Base-by-base conservation (phyloP, 2,888 invertebrate genomes). In the Dimorphilus gyrociliatus region DNA sequence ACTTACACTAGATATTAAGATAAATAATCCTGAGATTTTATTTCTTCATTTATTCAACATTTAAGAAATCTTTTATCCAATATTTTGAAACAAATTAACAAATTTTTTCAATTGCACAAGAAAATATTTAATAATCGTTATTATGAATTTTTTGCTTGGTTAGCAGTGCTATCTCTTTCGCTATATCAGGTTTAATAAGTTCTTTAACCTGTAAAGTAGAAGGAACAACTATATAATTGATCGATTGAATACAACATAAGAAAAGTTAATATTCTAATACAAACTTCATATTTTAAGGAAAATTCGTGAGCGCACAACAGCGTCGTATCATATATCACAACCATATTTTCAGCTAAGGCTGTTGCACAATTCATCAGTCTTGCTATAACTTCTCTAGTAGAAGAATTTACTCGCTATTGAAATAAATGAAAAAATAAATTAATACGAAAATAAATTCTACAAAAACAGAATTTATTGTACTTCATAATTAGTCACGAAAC, bases 271-370 rank as follows among this genome's bases (percentile, higher is more conserved):
- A 17, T 32, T 31, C 13, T 14, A 16, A 32, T 16, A 31, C 32
- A 29, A 31, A 80, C 76, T 36, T 67, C 57, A 55, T 84, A 86
- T 55, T 80, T 79, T 23, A 73, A 60, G 4, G 90, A 88, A 52
- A 81, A 81, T 45, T 88, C 84, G 59, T 75, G 92, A 0, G 88
- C 84, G 55, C 80, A 81, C 44, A 78, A 71, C 27, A 92, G 80
- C 50, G 82, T 85, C 0, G 86, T 85, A 53, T 92, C 88, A 47
- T 77, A 88, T 2, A 97, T 64, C 70, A 84, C 76, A 66, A 92
- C 77, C 54, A 81, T 80, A 41, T 81, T 78, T 16, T 80, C 74
- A 1, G 81, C 77, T 32, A 97, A 65, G 1, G 82, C 78, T 27
- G 79, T 63, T 38, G 97, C 77, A 55, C 88, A 88, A 62, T 92